Conservation (phyloP, 1,140 invertebrate genomes). For the Melanaphis sacchari region DNA sequence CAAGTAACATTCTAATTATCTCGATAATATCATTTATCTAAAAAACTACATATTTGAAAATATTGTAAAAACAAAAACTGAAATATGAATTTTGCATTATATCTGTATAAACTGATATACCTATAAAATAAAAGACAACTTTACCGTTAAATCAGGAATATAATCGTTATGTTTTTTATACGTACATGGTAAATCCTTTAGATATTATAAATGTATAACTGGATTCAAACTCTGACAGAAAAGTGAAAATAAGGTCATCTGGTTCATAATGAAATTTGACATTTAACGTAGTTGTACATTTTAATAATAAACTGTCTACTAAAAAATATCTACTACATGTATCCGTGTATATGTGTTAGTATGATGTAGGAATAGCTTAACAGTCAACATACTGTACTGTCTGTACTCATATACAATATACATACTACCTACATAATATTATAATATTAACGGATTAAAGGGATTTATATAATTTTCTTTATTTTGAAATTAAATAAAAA, state of each 20-base stretch:
- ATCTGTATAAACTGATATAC: neutral
- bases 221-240: neutral
- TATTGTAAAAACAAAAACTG: neutral
- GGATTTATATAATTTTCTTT: neutral
- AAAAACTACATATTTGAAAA: no score
- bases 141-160: neutral
- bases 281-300: neutral
- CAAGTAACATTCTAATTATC: neutral
- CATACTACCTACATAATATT: neutral
- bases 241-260: neutral
- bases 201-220: neutral
- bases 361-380: neutral
- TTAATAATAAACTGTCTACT: neutral
- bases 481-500: neutral
- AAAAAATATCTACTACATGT: neutral
- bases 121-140: neutral
- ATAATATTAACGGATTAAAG: neutral
- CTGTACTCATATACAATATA: neutral
- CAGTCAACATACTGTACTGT: neutral
- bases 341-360: neutral
- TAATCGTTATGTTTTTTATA: neutral
- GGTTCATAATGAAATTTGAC: constrained; percentile 14
- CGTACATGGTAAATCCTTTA: neutral
- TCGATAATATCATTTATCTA: no score
- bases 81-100: neutral